Percentiles rank a stretch among this genome's conserved stretches.
Evolutionary conservation across 2,113 vertebrate genomes (phyloP).

Genomic region (Oryzias javanicus): DNA sequence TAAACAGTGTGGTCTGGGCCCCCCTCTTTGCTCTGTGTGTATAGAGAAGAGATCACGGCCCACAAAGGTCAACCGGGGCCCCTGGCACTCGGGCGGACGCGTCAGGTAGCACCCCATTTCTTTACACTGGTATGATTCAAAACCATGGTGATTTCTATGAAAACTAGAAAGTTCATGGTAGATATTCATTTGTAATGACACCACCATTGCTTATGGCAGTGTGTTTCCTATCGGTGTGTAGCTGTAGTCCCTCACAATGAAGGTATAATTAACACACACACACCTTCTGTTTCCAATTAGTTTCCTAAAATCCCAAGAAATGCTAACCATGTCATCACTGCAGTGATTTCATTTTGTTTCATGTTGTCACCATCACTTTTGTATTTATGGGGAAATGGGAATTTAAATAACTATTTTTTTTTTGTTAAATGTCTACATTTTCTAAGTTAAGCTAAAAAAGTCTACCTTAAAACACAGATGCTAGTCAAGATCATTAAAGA

Average conservation of each 20-base stretch:
- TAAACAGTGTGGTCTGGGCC: constrained; percentile 75
- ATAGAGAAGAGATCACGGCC: constrained; percentile 78
- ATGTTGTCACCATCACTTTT: constrained; percentile 26
- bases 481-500: no score
- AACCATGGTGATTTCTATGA: constrained; percentile 69
- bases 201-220: constrained; percentile 57
- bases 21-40: constrained; percentile 78
- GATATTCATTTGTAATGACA: constrained; percentile 57
- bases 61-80: constrained; percentile 78
- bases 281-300: constrained; percentile 43
- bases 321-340: constrained; percentile 88
- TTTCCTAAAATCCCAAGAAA: constrained; percentile 60
- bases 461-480: no score
- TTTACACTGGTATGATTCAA: constrained; percentile 79
- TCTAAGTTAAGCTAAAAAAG: not conserved
- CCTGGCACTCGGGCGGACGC: constrained; percentile 70
- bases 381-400: not conserved
- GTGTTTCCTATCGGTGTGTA: constrained; percentile 64
- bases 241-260: constrained; percentile 42
- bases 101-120: constrained; percentile 80
- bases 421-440: not conserved
- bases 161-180: constrained; percentile 48
- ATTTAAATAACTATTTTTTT: not conserved
- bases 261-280: constrained; percentile 41
- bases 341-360: constrained; percentile 39